Evolutionary conservation across 1,140 invertebrate species (phyloP), one percentile per base, ranked within the genome.

Genomic region (Aphaenogaster floridana): DNA sequence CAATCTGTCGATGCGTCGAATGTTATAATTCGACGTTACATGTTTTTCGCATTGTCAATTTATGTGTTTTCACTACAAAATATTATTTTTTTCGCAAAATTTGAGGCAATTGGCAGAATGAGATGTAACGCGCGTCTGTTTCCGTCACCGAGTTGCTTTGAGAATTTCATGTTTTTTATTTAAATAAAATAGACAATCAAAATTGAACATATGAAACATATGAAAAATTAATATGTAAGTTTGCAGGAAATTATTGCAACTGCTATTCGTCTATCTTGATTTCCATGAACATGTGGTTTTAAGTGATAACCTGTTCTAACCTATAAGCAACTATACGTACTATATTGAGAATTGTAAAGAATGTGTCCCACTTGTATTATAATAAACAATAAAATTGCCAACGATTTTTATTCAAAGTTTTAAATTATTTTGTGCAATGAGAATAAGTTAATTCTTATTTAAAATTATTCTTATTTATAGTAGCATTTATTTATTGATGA

Each of bases 1-100:
- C 52, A 88, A 93, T 93, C 92, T 17, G 9, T 9, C 7, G 36
- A 71, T 72, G 9, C 13, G 52, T 85, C 63, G 15, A 88, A 69
- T 36, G 0, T 17, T 77, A 69, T 28, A 61, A 68, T 85, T 84
- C 48, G 1, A 34, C 7, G 48, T 80, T 74, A 52, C 3, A 71
- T 81, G 52, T 45, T 11, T 59, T 84, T 15, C 45, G 7, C 63
- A 64, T 86, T 8, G 7, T 87, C 66, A n/a, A 21, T 39, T 15
- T 15, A 17, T 45, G 34, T 57, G 45, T 77, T 3, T 83, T 50
- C 50, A 11, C 28, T 11, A 34, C 34, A 17, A 50, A 74, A 68
- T 69, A 91, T 89, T 93, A 93, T 93, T 92, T 93, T 90, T 92
- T 87, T 34, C 9, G 15, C 5, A 0, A 36, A 81, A 78, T 52